Percentiles rank a stretch among this genome's conserved stretches.
Conservation (phyloP, 2,888 invertebrate genomes). For the Dexiosoma caninum region DNA sequence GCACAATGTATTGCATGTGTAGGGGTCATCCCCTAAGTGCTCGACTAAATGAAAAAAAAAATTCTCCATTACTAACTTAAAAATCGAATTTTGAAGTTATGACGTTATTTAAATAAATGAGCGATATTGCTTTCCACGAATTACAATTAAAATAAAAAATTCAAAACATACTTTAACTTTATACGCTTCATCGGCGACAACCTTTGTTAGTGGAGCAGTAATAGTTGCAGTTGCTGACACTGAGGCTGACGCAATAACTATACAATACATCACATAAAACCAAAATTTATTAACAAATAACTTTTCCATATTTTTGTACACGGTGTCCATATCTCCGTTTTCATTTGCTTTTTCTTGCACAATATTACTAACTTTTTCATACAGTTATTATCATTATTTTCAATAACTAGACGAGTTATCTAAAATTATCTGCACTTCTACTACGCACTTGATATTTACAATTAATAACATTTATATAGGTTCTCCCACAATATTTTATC, state of each 20-base stretch:
- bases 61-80: not conserved
- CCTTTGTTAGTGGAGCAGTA: constrained; percentile 30
- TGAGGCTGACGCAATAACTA: constrained; percentile 67
- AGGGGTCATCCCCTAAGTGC: too few species aligned
- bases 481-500: constrained; percentile 27
- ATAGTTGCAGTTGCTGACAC: constrained; percentile 17
- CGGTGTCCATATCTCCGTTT: constrained; percentile 14
- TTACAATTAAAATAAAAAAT: not conserved
- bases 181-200: constrained; percentile 25
- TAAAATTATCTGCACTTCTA: not conserved
- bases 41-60: not conserved
- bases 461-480: not conserved
- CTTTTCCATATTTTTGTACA: constrained; percentile 35
- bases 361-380: constrained; percentile 16
- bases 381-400: constrained; percentile 20
- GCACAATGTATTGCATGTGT: too few species aligned
- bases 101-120: too few species aligned
- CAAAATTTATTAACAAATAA: constrained; percentile 43
- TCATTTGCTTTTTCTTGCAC: constrained; percentile 41
- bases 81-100: too few species aligned
- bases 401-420: not conserved
- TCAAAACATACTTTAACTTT: constrained; percentile 42
- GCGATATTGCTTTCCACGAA: too few species aligned
- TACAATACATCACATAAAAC: constrained; percentile 40
- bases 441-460: constrained; percentile 27